A percentile compares a stretch with the other conserved stretches of the same genome.
Conservation (phyloP, 2,113 vertebrate species). For the Triplophysa dalaica region DNA sequence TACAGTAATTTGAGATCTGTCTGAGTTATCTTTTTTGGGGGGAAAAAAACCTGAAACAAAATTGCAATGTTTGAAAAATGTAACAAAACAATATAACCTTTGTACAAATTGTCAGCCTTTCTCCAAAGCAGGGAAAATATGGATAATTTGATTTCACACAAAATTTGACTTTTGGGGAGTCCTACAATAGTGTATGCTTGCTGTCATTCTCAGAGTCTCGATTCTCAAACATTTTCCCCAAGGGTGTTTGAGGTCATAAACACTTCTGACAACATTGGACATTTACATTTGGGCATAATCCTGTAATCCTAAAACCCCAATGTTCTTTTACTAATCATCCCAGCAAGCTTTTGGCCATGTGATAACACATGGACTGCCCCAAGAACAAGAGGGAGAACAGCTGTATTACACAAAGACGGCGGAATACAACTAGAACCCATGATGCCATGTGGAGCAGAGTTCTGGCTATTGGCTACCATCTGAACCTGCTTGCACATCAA, state of each 20-base stretch:
- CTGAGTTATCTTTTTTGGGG: background rate
- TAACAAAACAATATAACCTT: too few relatives aligned
- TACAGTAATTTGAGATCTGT: background rate
- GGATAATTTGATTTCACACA: too few relatives aligned
- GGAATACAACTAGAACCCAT: background rate
- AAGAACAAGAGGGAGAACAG: constrained; percentile 8
- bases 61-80: too few relatives aligned
- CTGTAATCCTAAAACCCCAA: constrained; percentile 12
- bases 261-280: too few relatives aligned
- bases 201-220: too few relatives aligned
- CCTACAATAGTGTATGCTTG: too few relatives aligned
- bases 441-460: constrained; percentile 3
- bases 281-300: background rate
- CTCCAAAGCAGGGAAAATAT: too few relatives aligned
- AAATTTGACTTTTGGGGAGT: too few relatives aligned
- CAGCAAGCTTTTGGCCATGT: constrained; percentile 1
- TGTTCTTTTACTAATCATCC: background rate
- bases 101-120: too few relatives aligned
- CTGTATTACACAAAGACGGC: constrained; percentile 3
- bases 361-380: background rate
- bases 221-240: too few relatives aligned
- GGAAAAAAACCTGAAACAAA: background rate
- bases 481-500: constrained; percentile 17
- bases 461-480: constrained; percentile 29
- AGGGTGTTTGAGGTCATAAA: too few relatives aligned